Conservation (phyloP, 2,888 invertebrate genomes). For the Heliconius sara region DNA sequence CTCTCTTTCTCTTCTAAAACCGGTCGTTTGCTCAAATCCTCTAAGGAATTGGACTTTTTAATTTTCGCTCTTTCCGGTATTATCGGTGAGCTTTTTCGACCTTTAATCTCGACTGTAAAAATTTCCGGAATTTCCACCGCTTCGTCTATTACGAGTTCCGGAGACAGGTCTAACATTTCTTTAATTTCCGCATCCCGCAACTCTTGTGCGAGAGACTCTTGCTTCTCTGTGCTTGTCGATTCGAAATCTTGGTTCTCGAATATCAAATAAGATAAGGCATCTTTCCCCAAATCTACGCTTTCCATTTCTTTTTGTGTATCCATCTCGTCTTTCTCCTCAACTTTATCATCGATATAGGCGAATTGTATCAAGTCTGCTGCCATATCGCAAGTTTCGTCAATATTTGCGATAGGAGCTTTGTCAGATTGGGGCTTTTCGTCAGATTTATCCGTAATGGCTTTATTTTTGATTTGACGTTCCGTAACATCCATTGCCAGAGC, state of each 20-base stretch:
- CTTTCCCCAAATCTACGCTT: conserved; percentile 72
- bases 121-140: conserved; percentile 64
- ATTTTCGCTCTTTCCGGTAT: conserved; percentile 74
- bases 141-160: conserved; percentile 74
- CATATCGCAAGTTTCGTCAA: conserved; percentile 73
- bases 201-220: conserved; percentile 69
- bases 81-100: conserved; percentile 64
- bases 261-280: conserved; percentile 72
- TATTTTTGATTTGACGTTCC: conserved; percentile 63
- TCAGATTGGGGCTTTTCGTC: conserved; percentile 64
- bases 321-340: conserved; percentile 53
- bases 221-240: conserved; percentile 50
- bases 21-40: conserved; percentile 64
- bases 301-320: conserved; percentile 50
- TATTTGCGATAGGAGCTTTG: conserved; percentile 75
- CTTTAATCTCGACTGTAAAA: conserved; percentile 62
- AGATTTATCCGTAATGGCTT: conserved; percentile 57
- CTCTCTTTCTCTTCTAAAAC: conserved; percentile 57
- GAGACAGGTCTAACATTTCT: conserved; percentile 72
- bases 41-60: conserved; percentile 73
- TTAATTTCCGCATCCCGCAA: conserved; percentile 72
- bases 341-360: conserved; percentile 68
- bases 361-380: conserved; percentile 59
- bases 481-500: conserved; percentile 68
- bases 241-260: conserved; percentile 68